Percentiles rank a stretch among this genome's conserved stretches.
These are phyloP conservation scores for Ylistrum balloti DNA, from an alignment of 1,140 invertebrate species.

Conservation along the genomic window DNA sequence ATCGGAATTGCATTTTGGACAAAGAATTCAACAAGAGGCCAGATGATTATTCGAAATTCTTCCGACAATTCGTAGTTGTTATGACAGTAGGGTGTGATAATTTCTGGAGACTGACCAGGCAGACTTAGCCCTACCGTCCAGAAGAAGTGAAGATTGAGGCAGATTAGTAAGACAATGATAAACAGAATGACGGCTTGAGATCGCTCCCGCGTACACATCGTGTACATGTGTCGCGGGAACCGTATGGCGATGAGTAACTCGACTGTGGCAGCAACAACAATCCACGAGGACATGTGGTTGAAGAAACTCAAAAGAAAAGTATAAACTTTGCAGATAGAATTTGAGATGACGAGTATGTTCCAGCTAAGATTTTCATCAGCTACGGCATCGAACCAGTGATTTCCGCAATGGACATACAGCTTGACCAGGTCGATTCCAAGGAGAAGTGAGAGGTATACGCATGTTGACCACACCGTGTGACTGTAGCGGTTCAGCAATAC, in stretches of 20 bases:
- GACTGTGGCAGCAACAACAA: slow-evolving; percentile 77
- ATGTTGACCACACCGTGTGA: slow-evolving; percentile 78
- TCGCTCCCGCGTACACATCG: slow-evolving; percentile 77
- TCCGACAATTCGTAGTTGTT: slow-evolving; percentile 59
- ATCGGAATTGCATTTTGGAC: slow-evolving; percentile 73
- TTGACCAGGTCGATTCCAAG: slow-evolving; percentile 74
- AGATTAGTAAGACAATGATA: slow-evolving; percentile 76
- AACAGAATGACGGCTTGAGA: slow-evolving; percentile 77
- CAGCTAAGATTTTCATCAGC: slow-evolving; percentile 65
- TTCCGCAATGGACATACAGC: slow-evolving; percentile 78
- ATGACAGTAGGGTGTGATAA: slow-evolving; percentile 57
- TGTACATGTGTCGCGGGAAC: slow-evolving; percentile 73
- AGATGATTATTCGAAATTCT: slow-evolving; percentile 71
- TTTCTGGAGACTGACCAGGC: slow-evolving; percentile 61
- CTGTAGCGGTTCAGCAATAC: slow-evolving; percentile 73
- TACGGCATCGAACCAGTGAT: slow-evolving; percentile 71
- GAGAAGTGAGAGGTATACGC: slow-evolving; percentile 78
- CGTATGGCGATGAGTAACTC: slow-evolving; percentile 77
- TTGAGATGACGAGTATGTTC: slow-evolving; percentile 72
- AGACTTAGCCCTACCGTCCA: slow-evolving; percentile 77
- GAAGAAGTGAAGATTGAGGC: slow-evolving; percentile 81
- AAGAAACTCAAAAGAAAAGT: slow-evolving; percentile 75
- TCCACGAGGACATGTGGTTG: slow-evolving; percentile 76
- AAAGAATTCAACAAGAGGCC: slow-evolving; percentile 74
- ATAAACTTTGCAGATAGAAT: slow-evolving; percentile 79